Conservation (phyloP, 1,140 invertebrate genomes). For the Micrasema minimum region DNA sequence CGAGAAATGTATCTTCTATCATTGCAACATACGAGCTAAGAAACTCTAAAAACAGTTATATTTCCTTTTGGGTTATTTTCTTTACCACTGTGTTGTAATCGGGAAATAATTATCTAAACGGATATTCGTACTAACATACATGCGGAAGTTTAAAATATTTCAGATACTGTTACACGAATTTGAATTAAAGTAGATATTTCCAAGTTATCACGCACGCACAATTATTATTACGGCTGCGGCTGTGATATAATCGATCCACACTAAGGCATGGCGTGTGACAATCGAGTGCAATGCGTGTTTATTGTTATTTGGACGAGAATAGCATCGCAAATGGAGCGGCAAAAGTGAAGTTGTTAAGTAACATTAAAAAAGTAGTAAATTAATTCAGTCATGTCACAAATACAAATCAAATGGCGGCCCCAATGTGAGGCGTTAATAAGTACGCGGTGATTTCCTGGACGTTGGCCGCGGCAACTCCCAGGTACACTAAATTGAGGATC, state of each 20-base stretch:
- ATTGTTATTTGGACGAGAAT: constrained; percentile 17
- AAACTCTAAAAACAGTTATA: not conserved
- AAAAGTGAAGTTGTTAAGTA: constrained; percentile 7
- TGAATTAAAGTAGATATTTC: not conserved
- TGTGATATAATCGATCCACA: constrained; percentile 14
- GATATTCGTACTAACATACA: too few relatives aligned
- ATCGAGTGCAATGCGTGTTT: constrained; percentile 23
- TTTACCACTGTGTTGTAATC: not conserved
- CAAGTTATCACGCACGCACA: constrained; percentile 1
- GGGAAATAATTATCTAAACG: too few relatives aligned
- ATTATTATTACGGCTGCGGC: not conserved
- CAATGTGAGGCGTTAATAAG: not conserved
- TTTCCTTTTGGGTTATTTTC: not conserved
- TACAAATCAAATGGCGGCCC: constrained; percentile 5
- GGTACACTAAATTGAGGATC: too few relatives aligned
- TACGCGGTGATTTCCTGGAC: not conserved
- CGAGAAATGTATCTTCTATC: not conserved
- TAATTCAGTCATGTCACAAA: constrained; percentile 4
- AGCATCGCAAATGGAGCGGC: constrained; percentile 24
- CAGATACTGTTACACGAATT: too few relatives aligned
- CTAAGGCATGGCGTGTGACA: constrained; percentile 12
- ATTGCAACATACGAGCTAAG: not conserved
- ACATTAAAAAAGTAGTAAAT: constrained; percentile 4
- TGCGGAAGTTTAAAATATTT: too few relatives aligned
- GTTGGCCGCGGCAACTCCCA: too few relatives aligned